A percentile compares a stretch with the other conserved stretches of the same genome.
These are phyloP conservation scores for Protodeltote pygarga DNA, from an alignment of 2,888 invertebrate species.

Conservation along the genomic window DNA sequence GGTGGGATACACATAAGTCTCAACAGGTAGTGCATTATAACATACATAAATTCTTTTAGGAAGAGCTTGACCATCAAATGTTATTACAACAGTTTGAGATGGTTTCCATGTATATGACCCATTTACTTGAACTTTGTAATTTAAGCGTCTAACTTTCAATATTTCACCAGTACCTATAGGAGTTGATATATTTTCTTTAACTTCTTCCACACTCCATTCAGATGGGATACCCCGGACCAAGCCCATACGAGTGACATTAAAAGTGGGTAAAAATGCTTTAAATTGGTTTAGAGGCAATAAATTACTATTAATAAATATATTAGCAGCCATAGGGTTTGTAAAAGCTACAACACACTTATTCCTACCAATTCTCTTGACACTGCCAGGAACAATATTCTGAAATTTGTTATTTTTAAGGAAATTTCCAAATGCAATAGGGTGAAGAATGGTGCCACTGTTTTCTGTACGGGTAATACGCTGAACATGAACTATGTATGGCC, in stretches of 20 bases:
- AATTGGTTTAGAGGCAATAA: neutral
- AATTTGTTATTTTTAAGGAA: neutral
- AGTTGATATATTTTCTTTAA: neutral
- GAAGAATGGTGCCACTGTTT: neutral
- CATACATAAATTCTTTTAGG: too few species aligned
- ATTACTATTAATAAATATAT: neutral
- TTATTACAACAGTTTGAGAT: too few species aligned
- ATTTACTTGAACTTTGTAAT: neutral
- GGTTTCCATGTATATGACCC: too few species aligned
- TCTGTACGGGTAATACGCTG: too few species aligned
- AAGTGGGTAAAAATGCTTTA: neutral
- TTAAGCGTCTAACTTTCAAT: neutral
- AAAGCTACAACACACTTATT: neutral
- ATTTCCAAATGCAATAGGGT: neutral
- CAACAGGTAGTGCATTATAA: too few species aligned
- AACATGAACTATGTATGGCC: too few species aligned
- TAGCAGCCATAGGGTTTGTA: neutral
- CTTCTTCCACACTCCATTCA: neutral
- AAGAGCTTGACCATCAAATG: too few species aligned
- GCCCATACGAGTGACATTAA: neutral
- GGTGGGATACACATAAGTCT: too few species aligned
- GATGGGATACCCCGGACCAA: neutral
- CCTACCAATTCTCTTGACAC: neutral
- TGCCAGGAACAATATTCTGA: neutral
- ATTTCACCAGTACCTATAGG: neutral